These are phyloP conservation scores for Acrobasis consociella DNA, from an alignment of 2,888 invertebrate genomes.

Conservation along the genomic window DNA sequence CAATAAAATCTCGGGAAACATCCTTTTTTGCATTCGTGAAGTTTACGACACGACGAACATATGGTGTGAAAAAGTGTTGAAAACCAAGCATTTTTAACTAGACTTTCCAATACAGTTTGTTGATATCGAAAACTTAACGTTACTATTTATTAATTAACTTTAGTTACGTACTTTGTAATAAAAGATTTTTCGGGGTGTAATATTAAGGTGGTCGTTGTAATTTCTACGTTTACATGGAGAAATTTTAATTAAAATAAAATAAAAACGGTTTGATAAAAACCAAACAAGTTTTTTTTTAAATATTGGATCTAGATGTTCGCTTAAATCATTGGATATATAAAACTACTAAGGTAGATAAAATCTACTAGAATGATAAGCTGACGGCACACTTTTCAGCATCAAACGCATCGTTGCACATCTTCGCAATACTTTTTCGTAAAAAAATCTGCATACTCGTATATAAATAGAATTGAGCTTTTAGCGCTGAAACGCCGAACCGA, in stretches of 20 bases:
- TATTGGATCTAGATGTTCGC: background rate
- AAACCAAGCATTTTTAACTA: slow-evolving; percentile 51
- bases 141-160: slow-evolving; percentile 16
- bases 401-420: background rate
- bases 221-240: slow-evolving; percentile 12
- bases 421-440: too few relatives aligned
- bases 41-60: slow-evolving; percentile 36
- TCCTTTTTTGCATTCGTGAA: slow-evolving; percentile 25
- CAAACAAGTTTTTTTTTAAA: background rate
- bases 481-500: too few relatives aligned
- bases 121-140: slow-evolving; percentile 18
- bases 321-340: background rate
- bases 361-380: background rate
- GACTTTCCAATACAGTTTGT: slow-evolving; percentile 56
- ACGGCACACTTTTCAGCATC: too few relatives aligned
- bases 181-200: slow-evolving; percentile 12
- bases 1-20: slow-evolving; percentile 2
- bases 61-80: slow-evolving; percentile 32
- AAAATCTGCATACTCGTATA: too few relatives aligned
- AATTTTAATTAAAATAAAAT: background rate
- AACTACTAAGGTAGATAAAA: background rate
- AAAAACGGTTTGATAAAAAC: background rate
- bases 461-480: too few relatives aligned
- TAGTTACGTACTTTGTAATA: slow-evolving; percentile 26
- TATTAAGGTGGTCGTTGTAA: slow-evolving; percentile 16